These are phyloP conservation scores for Cuniculus paca DNA, from an alignment of 2,797 vertebrate species.

Conservation along the genomic window DNA sequence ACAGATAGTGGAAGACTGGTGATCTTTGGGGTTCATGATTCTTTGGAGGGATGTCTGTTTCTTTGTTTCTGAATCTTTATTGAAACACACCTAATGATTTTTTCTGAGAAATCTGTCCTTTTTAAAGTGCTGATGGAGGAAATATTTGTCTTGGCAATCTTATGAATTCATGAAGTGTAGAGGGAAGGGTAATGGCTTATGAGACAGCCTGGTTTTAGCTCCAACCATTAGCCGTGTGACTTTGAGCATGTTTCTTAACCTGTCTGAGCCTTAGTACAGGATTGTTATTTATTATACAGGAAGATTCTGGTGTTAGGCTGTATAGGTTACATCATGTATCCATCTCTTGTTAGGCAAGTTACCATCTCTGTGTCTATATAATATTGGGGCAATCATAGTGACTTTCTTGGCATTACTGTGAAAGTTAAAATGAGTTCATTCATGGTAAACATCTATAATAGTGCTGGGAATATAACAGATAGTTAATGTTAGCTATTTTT, in stretches of 20 bases:
- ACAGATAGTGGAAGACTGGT: slow-evolving; percentile 25
- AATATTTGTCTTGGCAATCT: slow-evolving; percentile 29
- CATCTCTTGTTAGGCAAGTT: slow-evolving; percentile 26
- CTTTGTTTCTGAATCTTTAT: slow-evolving; percentile 37
- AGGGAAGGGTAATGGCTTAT: not conserved
- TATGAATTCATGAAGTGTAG: not conserved
- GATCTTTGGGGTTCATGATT: slow-evolving; percentile 5
- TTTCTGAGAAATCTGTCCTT: slow-evolving; percentile 32
- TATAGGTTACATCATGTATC: slow-evolving; percentile 4
- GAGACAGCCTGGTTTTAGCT: not conserved
- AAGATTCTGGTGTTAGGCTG: not conserved
- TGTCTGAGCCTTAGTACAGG: slow-evolving; percentile 4
- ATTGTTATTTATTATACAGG: not conserved
- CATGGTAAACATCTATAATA: not conserved
- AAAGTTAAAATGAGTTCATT: slow-evolving; percentile 41
- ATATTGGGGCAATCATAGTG: slow-evolving; percentile 26
- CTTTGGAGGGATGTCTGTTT: slow-evolving; percentile 1
- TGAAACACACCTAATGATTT: slow-evolving; percentile 7
- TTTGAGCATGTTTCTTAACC: slow-evolving; percentile 19
- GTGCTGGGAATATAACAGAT: not conserved
- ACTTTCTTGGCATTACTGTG: not conserved
- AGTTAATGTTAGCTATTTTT: slow-evolving; percentile 46
- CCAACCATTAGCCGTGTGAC: not conserved
- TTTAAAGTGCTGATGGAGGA: slow-evolving; percentile 40
- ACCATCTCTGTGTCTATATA: slow-evolving; percentile 38